phyloP scores from a whole-genome alignment of 30 jellyfish, hydroid and myxozoan species.

The Sanderia malayensis region DNA sequence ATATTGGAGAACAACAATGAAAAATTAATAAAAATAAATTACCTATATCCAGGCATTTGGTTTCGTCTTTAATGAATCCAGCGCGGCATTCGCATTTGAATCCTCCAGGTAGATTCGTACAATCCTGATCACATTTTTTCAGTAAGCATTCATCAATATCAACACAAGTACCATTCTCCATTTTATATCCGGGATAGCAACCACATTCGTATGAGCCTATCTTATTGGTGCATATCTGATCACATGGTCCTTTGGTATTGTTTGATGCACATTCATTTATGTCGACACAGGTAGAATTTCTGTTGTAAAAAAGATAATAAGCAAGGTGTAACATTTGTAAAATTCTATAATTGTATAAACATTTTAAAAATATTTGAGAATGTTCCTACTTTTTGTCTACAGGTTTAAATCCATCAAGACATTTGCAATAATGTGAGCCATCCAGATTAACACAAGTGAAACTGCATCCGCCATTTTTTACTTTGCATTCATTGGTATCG shows the following conservation, averaged over 20 bases:
- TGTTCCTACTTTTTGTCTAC: slow-evolving; percentile 18
- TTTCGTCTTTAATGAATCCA: slow-evolving; percentile 15
- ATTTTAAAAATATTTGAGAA: not conserved
- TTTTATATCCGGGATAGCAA: slow-evolving; percentile 26
- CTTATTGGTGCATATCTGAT: slow-evolving; percentile 34
- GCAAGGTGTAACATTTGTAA: not conserved
- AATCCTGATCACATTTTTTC: slow-evolving; percentile 15
- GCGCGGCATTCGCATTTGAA: slow-evolving; percentile 28
- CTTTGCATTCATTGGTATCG: slow-evolving; percentile 67
- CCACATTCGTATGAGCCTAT: slow-evolving; percentile 30
- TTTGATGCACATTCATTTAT: slow-evolving; percentile 32
- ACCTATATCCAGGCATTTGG: slow-evolving; percentile 34
- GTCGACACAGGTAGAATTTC: slow-evolving; percentile 52
- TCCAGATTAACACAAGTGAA: slow-evolving; percentile 52
- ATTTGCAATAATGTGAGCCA: slow-evolving; percentile 67
- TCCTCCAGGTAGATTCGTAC: slow-evolving; percentile 34
- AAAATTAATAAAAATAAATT: not conserved
- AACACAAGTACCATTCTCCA: slow-evolving; percentile 8
- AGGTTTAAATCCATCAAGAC: slow-evolving; percentile 57
- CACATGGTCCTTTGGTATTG: slow-evolving; percentile 54
- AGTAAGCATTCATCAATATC: slow-evolving; percentile 37
- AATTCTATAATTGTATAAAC: not conserved
- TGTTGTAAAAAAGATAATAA: not conserved
- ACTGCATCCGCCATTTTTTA: slow-evolving; percentile 76
- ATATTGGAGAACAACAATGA: too few relatives aligned